Conservation (phyloP, 2,113 vertebrate species). For the Perccottus glenii region DNA sequence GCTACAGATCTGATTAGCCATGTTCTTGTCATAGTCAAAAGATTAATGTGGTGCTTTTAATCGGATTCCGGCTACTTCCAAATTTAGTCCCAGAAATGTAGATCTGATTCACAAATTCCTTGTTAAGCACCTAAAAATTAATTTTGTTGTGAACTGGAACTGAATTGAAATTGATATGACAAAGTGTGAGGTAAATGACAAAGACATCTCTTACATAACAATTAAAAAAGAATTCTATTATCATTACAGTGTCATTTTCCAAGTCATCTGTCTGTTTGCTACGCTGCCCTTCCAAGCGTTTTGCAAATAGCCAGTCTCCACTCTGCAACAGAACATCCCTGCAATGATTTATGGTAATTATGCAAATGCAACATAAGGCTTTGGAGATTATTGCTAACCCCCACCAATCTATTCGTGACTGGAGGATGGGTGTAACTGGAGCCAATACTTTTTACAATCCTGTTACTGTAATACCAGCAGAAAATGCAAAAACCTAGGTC, state of each 20-base stretch:
- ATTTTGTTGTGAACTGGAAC: neutral
- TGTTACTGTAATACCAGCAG: conserved; percentile 61
- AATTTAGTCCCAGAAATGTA: neutral
- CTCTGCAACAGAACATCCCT: conserved; percentile 47
- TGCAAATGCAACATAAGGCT: conserved; percentile 70
- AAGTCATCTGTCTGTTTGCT: conserved; percentile 22
- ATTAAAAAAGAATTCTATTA: conserved; percentile 15
- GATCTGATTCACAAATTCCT: too few species aligned
- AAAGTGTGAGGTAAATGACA: too few species aligned
- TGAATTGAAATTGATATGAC: too few species aligned
- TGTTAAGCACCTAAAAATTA: too few species aligned
- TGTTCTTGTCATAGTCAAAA: too few species aligned
- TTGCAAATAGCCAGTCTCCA: conserved; percentile 31
- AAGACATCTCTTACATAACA: neutral
- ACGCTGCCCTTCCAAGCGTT: conserved; percentile 21
- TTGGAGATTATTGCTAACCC: conserved; percentile 70
- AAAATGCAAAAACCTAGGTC: conserved; percentile 50
- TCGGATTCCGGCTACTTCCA: conserved; percentile 3
- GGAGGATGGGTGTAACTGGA: conserved; percentile 48
- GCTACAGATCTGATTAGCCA: too few species aligned
- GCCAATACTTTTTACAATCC: conserved; percentile 59
- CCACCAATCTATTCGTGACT: conserved; percentile 39
- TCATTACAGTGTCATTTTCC: conserved; percentile 7
- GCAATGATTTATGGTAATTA: conserved; percentile 74
- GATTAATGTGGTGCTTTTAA: neutral